Evolutionary conservation across 2,113 vertebrate species (phyloP), one percentile per base, ranked within the genome.

Genomic region (Lethenteron reissneri): DNA sequence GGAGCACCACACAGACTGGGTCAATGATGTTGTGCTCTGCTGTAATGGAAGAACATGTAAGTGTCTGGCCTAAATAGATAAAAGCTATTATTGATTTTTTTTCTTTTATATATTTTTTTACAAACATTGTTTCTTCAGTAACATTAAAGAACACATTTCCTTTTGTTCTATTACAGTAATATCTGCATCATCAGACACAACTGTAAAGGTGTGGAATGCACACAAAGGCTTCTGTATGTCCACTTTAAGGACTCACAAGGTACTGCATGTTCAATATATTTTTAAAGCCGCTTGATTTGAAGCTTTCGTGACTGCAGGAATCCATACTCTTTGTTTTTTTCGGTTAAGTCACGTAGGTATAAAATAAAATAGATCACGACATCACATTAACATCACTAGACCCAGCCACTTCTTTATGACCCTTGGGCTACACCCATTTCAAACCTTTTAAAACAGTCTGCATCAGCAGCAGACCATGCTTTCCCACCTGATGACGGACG

Each of bases 141-240:
- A 57, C 6, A 57, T n/a, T 25, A 57, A 11, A 8, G 15, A 56
- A 9, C 70, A 71, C 21, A 25, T 15, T 58, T 3, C 74, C 75
- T 72, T 72, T 70, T 9, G n/a, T 78, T 78, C 72, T 77, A 72
- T 79, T 74, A 12, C 76, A 99, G 94, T 97, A 79, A 97, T 99
- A 82, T 99, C 94, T 74, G 92, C 92, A 57, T 96, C 94, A 59
- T 97, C 92, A 2, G 92, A 99, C 75, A 99, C 92, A 2, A 99
- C 92, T 58, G 91, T 99, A 58, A 97, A 97, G 85, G 92, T 99
- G 19, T 99, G 94, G 94, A 97, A 97, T n/a, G 94, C 94, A 6
- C 94, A 99, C 75, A 97, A 99, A 79, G 94, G 94, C 8, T 97
- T 99, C 82, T 99, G 94, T 76, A 99, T 99, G 92, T 97, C 94